Base-by-base conservation (phyloP, 2,113 vertebrate genomes). In the Chaetodon trifascialis region DNA sequence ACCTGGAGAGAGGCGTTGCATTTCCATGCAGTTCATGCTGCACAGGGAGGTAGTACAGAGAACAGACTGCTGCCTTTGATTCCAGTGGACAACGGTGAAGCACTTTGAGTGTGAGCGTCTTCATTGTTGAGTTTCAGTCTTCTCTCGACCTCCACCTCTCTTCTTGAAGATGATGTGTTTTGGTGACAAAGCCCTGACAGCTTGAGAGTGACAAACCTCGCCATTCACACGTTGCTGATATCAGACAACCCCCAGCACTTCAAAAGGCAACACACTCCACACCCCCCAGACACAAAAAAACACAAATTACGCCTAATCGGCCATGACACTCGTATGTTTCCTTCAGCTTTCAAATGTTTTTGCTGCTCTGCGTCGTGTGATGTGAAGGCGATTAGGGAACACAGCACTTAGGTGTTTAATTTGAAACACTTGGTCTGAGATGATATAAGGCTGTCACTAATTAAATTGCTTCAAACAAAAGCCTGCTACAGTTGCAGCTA, bases 1-100 rank as follows among this genome's bases (percentile, higher is more conserved):
- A 84, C 82, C 87, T 79, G 49, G 79, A 60, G 79, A 80, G 38
- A 42, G 3, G 60, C 71, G 76, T 73, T 79, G 75, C 30, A 14
- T 55, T 72, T 8, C n/a, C 0, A 4, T 30, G 55, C 60, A n/a
- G 55, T 75, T 80, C 42, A 36, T 49, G 63, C 82, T 67, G 76
- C 84, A 64, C 15, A 46, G 68, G 60, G 30, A 79, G 42, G 56
- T 52, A 79, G 63, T n/a, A 60, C 55, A 65, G 67, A 76, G 52
- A 59, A 56, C 42, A 19, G 47, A 14, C 51, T 4, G 9, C 30
- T 54, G 40, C 38, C 79, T 91, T 76, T 74, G 79, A 79, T 66
- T 82, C 36, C 25, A 3, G 21, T 5, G 34, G 15, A 65, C 66
- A 19, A 54, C 56, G 38, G 15, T 4, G 30, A 54, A 68, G 79